Base-by-base conservation (phyloP, 2,888 invertebrate species). In the Nephrocerus scutellatus region DNA sequence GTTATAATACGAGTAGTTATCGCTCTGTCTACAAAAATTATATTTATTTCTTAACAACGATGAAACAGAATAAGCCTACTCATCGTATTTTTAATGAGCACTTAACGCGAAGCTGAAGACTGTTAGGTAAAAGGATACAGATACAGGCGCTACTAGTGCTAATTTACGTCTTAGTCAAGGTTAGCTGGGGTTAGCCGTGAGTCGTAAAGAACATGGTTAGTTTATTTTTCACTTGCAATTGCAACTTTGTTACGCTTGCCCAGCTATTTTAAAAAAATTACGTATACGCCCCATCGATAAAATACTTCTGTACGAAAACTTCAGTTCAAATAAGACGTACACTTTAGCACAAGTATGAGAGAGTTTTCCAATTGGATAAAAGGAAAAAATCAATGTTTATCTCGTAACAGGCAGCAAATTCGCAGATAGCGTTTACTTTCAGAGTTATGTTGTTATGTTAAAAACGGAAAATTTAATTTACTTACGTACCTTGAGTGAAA, bases 401-500 rank as follows among this genome's bases (percentile, higher is more conserved):
- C 50, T 44, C 46, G 43, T 45, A 48, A 48, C 35, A 48, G 41
- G 24, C 21, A 16, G 13, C 10, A 14, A 12, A 32, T 43, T 18
- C 26, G 15, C 30, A 32, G 36, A 34, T 43, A 33, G 30, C 32
- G 22, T 33, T 16, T 35, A 26, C 19, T 36, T 30, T 40, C 29
- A 30, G 5, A 35, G 36, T 36, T 23, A 32, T 36, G 38, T 36
- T 35, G 45, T 45, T 47, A 44, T 43, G 39, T 48, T 39, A 41
- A 43, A 41, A 42, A 34, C 37, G 37, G 25, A 39, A 24, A 33
- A 26, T 35, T 13, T 13, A 16, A 13, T 34, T 22, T 24, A 23
- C 38, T n/a, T 34, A 53, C 57, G 56, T 65, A 67, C 66, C 68
- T 66, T 67, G 66, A 54, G 68, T 66, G 54, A 67, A 61, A 64